phyloP scores from a whole-genome alignment of 2,797 vertebrate species.

The Danio albolineatus region DNA sequence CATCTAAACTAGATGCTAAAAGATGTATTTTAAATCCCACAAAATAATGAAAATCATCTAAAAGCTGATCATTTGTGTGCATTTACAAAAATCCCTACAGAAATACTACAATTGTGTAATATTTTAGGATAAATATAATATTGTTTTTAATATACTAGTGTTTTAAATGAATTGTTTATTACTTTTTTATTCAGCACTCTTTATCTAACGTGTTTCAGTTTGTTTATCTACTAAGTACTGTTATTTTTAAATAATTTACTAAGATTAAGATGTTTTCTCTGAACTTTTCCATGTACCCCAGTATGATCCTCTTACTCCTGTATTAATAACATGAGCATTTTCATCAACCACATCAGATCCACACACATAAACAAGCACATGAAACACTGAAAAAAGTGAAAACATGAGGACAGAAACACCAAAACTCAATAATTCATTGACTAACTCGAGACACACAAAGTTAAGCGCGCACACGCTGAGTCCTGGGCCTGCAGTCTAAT shows the following conservation, averaged over 20 bases:
- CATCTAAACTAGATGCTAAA: too few relatives aligned
- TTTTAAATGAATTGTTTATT: not conserved
- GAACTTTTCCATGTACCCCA: not conserved
- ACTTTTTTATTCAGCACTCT: too few relatives aligned
- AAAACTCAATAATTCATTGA: not conserved
- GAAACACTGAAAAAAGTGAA: not conserved
- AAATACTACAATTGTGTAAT: not conserved
- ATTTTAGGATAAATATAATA: not conserved
- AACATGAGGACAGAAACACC: not conserved
- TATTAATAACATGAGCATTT: not conserved
- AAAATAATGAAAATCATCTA: too few relatives aligned
- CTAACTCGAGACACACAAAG: slow-evolving; percentile 10
- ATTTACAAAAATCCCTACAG: not conserved
- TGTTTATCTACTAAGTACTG: not conserved
- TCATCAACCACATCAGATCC: not conserved
- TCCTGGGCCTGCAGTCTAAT: slow-evolving; percentile 29
- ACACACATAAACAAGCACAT: slow-evolving; percentile 2
- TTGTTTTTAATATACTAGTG: too few relatives aligned
- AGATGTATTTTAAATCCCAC: too few relatives aligned
- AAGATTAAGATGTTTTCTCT: not conserved
- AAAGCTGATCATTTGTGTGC: too few relatives aligned
- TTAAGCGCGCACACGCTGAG: not conserved
- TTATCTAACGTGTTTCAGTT: too few relatives aligned
- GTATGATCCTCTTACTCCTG: not conserved
- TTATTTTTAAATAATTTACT: not conserved